phyloP scores from a whole-genome alignment of 1,140 invertebrate species.

The Tenebrio molitor region DNA sequence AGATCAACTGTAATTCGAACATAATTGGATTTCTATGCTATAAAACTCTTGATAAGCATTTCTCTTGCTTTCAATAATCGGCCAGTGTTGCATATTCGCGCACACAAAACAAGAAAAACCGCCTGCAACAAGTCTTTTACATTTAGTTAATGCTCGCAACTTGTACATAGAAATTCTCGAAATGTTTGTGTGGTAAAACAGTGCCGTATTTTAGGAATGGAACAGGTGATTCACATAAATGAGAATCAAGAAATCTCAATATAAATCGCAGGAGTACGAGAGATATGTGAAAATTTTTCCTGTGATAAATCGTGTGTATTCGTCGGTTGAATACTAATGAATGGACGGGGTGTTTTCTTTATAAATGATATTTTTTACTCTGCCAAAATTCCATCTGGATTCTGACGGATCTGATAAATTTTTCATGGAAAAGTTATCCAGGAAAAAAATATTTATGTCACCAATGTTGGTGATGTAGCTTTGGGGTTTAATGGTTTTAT shows the following conservation, averaged over 20 bases:
- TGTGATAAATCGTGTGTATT: neutral
- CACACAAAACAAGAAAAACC: conserved; percentile 18
- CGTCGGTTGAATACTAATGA: conserved; percentile 13
- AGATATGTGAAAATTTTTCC: conserved; percentile 18
- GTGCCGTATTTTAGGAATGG: conserved; percentile 12
- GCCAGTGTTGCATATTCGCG: conserved; percentile 2
- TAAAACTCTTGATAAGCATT: too few relatives aligned
- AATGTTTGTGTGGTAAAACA: conserved; percentile 1
- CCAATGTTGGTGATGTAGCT: too few relatives aligned
- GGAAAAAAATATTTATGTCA: too few relatives aligned
- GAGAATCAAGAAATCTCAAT: neutral
- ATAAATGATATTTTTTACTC: neutral
- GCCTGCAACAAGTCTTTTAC: conserved; percentile 15
- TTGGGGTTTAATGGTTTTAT: too few relatives aligned
- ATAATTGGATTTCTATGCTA: too few relatives aligned
- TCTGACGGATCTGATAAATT: too few relatives aligned
- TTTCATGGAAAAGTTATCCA: too few relatives aligned
- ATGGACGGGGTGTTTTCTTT: neutral
- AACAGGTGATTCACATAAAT: conserved; percentile 31
- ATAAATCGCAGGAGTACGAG: neutral
- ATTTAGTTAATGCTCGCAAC: conserved; percentile 14
- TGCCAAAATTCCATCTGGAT: too few relatives aligned
- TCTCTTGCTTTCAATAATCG: too few relatives aligned
- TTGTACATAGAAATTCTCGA: conserved; percentile 22
- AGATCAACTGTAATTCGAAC: too few relatives aligned